Base-by-base conservation (phyloP, 2,888 invertebrate genomes). In the Caenorhabditis plicata region DNA sequence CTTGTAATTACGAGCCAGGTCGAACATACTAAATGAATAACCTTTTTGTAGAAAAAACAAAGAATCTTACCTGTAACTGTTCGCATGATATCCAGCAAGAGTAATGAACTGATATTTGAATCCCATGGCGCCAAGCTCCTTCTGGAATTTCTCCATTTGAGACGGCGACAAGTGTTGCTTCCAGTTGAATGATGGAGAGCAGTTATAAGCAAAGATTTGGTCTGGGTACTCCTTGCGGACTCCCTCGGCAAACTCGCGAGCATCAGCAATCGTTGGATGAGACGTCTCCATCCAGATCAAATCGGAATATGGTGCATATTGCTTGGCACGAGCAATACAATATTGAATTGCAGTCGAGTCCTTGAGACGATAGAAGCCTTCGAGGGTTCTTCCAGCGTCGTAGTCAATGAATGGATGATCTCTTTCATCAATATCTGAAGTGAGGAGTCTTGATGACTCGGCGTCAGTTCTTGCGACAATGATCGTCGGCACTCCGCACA, bases 71-170 rank as follows among this genome's bases (percentile, higher is more conserved):
- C 11, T 40, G 52, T 52, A 62, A 61, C 78, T 80, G 67, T 82
- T 77, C 23, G 80, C 73, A 62, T 82, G 82, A 75, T 80, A 82
- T 38, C 82, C 82, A 43, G 82, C 82, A 41, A 82, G 63, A 3
- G 82, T 82, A 64, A 82, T 81, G 72, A 82, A 82, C 64, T 82
- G 82, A 63, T 79, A 82, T 55, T 81, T 81, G 79, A 81, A 82
- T 39, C 82, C 82, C 81, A 82, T 80, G 11, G 74, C 75, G 13
- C 78, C 81, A 38, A 82, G 68, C 63, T 81, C 80, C 38, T 72
- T 72, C 48, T 72, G 80, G 74, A 81, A 82, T 57, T 78, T 74
- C 52, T 76, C 79, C 71, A 82, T 82, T 44, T 78, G 77, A 9
- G 42, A 22, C 27, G 77, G 74, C 35, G 72, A 67, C n/a, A 82